Evolutionary conservation across 2,113 vertebrate species (phyloP), one percentile per base, ranked within the genome.

Genomic region (Electrona antarctica): DNA sequence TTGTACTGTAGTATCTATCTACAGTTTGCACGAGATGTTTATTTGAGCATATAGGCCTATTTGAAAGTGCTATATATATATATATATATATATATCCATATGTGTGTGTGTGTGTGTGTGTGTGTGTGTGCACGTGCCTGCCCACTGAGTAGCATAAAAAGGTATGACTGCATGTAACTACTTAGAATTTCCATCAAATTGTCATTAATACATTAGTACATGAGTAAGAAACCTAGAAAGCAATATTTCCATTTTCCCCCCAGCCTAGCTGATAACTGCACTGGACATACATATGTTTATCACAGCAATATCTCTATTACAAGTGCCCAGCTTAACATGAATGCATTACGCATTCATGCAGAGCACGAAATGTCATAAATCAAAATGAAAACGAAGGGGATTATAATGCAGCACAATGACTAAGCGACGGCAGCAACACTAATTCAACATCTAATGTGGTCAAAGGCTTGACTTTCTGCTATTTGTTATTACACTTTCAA

Each of bases 371-470:
- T 90, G 88, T 87, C 91, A 94, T 90, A 93, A 93, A 94, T 93
- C 93, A 91, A 93, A 95, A 93, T 93, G 94, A 95, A 94, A 93
- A 95, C 91, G 84, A 94, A 93, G 93, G 91, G 88, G 93, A 95
- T 94, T 94, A 93, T 56, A 73, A 74, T 76, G 61, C 60, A 67
- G 81, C 70, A 1, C 71, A 12, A 77, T 67, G 65, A 77, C 81
- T 77, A 78, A 85, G 83, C 48, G 89, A 80, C 85, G 78, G 29
- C 88, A 89, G 90, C 91, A 92, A 94, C 93, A 92, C 94, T 95
- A 93, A 96, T 95, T 94, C 93, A 93, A 89, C 89, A 92, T 93
- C 84, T 91, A 94, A 92, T 88, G 89, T 92, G 92, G 93, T 94
- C 93, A 93, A 93, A 94, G 92, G 56, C 69, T 92, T 90, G 88